phyloP scores from a whole-genome alignment of 1,140 invertebrate species.

The Pemphigus obesinymphae region DNA sequence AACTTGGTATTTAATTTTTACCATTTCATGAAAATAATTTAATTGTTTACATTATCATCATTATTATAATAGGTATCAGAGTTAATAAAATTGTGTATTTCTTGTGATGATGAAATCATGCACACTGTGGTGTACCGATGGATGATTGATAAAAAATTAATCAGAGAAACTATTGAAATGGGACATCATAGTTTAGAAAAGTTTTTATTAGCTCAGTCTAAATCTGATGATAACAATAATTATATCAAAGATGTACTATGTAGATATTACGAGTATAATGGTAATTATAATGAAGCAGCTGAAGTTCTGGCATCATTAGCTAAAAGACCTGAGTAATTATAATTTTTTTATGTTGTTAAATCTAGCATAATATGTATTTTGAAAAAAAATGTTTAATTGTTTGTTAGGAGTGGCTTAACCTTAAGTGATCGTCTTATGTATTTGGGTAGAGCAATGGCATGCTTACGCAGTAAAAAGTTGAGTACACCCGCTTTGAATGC shows the following conservation, averaged over 20 bases:
- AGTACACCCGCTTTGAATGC: constrained; percentile 29
- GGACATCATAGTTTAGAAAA: constrained; percentile 65
- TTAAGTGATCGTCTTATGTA: constrained; percentile 32
- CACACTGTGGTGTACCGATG: constrained; percentile 91
- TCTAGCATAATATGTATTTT: background rate
- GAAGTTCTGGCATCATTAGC: constrained; percentile 83
- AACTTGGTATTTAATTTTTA: constrained; percentile 17
- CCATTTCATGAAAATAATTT: background rate
- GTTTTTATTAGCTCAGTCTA: constrained; percentile 45
- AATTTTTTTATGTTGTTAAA: background rate
- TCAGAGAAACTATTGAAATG: constrained; percentile 72
- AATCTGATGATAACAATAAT: constrained; percentile 41
- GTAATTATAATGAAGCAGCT: constrained; percentile 88
- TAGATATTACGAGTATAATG: constrained; percentile 91
- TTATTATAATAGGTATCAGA: constrained; percentile 19
- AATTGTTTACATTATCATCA: background rate
- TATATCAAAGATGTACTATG: constrained; percentile 82
- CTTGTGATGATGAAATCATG: constrained; percentile 70
- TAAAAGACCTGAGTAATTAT: constrained; percentile 73
- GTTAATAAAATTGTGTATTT: constrained; percentile 44
- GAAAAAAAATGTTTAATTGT: background rate
- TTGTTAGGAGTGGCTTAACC: constrained; percentile 5
- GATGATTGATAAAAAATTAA: constrained; percentile 75
- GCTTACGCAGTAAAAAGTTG: constrained; percentile 28
- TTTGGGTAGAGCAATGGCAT: constrained; percentile 30